These are phyloP conservation scores for Lypha dubia DNA, from an alignment of 2,888 invertebrate species.

Conservation along the genomic window DNA sequence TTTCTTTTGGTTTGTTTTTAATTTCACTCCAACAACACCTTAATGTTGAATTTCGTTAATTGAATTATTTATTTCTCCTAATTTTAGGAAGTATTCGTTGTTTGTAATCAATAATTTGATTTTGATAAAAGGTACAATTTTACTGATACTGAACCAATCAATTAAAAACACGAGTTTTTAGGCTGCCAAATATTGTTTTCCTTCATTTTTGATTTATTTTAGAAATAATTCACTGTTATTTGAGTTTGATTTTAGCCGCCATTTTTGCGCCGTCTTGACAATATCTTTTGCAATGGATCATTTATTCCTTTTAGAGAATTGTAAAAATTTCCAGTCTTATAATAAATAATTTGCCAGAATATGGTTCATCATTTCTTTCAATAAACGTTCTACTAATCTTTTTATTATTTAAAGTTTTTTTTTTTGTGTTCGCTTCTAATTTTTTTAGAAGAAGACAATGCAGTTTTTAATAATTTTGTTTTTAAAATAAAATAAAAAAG, in stretches of 20 bases:
- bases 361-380: conserved; percentile 58
- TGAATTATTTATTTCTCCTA: conserved; percentile 21
- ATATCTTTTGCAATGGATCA: neutral
- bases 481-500: neutral
- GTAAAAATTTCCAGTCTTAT: conserved; percentile 25
- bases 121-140: neutral
- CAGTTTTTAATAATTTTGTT: conserved; percentile 13
- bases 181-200: too few relatives aligned
- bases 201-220: too few relatives aligned
- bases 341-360: conserved; percentile 5
- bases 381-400: conserved; percentile 62
- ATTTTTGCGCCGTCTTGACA: too few relatives aligned
- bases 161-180: neutral
- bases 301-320: neutral
- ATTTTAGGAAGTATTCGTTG: conserved; percentile 11
- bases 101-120: neutral
- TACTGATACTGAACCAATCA: neutral
- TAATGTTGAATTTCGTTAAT: conserved; percentile 51
- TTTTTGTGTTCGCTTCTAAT: conserved; percentile 36
- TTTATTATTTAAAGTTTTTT: conserved; percentile 19
- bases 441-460: conserved; percentile 37
- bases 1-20: conserved; percentile 41
- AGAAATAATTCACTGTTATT: too few relatives aligned
- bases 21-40: conserved; percentile 63
- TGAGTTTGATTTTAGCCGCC: too few relatives aligned